These are phyloP conservation scores for Synergus laeviventris DNA, from an alignment of 2,888 invertebrate species.

Conservation along the genomic window DNA sequence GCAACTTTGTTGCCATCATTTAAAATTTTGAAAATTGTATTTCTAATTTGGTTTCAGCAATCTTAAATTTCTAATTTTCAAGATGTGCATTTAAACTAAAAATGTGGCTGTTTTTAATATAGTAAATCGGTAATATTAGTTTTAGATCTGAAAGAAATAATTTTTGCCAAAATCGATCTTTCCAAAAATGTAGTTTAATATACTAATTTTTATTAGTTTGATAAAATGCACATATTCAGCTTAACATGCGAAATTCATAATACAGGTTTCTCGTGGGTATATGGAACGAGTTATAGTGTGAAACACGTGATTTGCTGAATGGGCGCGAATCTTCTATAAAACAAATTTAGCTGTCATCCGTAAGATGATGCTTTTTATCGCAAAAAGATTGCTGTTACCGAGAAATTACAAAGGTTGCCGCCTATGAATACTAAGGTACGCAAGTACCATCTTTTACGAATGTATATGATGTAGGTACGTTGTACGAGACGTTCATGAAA, in stretches of 20 bases:
- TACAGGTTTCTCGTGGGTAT: conserved; percentile 10
- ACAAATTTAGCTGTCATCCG: neutral
- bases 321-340: conserved; percentile 20
- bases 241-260: conserved; percentile 3
- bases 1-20: too few species aligned
- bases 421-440: conserved; percentile 1
- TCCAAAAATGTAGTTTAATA: too few species aligned
- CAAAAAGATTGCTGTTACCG: conserved; percentile 22
- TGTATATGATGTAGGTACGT: neutral
- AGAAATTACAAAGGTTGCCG: conserved; percentile 36
- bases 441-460: conserved; percentile 31
- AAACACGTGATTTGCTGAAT: conserved; percentile 7
- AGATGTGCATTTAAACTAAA: too few species aligned
- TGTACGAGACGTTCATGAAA: conserved; percentile 24
- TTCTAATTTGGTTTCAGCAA: too few species aligned
- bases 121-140: neutral
- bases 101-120: too few species aligned
- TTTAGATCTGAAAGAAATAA: too few species aligned
- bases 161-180: too few species aligned
- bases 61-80: too few species aligned
- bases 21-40: too few species aligned
- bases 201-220: too few species aligned
- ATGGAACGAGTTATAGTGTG: conserved; percentile 5
- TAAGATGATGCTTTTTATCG: conserved; percentile 1
- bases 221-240: too few species aligned